phyloP scores from a whole-genome alignment of 2,113 vertebrate genomes.

The Pachypanchax playfairii region DNA sequence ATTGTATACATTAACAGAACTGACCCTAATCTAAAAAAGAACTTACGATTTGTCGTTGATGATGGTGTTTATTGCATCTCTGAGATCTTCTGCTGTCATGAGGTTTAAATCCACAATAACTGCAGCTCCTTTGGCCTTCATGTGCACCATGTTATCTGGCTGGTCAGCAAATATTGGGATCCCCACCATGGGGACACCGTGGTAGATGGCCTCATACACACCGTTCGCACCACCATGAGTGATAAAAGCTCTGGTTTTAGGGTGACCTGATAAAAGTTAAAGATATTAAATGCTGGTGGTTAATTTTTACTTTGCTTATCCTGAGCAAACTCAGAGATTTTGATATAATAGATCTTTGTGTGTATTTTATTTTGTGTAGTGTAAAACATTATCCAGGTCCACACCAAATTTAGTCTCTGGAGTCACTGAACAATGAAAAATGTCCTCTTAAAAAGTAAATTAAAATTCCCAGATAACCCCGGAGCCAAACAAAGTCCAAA shows the following conservation, averaged over 20 bases:
- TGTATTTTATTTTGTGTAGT: not conserved
- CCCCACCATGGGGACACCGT: constrained; percentile 88
- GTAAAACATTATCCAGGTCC: not conserved
- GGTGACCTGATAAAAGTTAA: constrained; percentile 78
- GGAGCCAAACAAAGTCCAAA: too few relatives aligned
- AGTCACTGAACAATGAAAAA: not conserved
- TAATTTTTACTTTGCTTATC: too few relatives aligned
- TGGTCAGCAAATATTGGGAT: constrained; percentile 89
- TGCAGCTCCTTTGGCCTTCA: constrained; percentile 85
- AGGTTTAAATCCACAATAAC: constrained; percentile 77
- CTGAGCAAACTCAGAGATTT: too few relatives aligned
- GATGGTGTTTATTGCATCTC: constrained; percentile 79
- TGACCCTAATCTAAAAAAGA: not conserved
- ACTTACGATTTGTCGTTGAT: constrained; percentile 86
- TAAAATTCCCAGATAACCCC: too few relatives aligned
- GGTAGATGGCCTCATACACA: constrained; percentile 93
- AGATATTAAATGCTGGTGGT: not conserved
- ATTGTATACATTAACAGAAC: not conserved
- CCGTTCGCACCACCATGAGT: constrained; percentile 93
- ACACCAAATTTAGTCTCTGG: not conserved
- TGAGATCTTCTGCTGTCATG: constrained; percentile 78
- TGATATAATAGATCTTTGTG: not conserved
- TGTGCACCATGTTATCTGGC: constrained; percentile 84
- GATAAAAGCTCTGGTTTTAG: constrained; percentile 88
- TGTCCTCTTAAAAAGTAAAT: too few relatives aligned